Evolutionary conservation across 1,140 invertebrate species (phyloP), one percentile per base, ranked within the genome.

Genomic region (Drosophila burlai): DNA sequence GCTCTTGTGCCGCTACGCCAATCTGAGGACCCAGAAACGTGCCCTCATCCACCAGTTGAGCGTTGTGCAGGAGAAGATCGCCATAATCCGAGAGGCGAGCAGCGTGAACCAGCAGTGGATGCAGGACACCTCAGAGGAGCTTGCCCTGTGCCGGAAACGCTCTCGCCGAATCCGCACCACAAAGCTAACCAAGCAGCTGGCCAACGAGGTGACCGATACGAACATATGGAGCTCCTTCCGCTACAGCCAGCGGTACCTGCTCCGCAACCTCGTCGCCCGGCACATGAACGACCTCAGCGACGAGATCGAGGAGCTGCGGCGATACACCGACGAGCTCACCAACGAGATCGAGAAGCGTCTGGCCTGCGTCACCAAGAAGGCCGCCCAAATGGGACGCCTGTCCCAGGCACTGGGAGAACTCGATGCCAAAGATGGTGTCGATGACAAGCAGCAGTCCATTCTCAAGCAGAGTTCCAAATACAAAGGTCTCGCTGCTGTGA

Each of bases 171-270:
- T 84, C 4, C 6, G 34, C 5, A 26, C 49, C 2, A 46, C 4
- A 0, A 84, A 81, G 31, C 26, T 85, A 0, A 60, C 57, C 40
- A 84, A 81, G 13, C 8, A 29, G 10, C 69, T 74, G 49, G 64
- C 64, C 13, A 18, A 29, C 0, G 21, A 15, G 10, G 60, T 85
- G 7, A 68, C 71, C 9, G 50, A 31, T 4, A 65, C 63, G 1
- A 50, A 77, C 15, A 43, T 40, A 0, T 26, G 24, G 15, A 62
- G 59, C 15, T 58, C 55, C 0, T 21, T 43, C 11, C 50, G 36
- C 2, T 68, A 58, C 3, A 45, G 31, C 3, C 16, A 18, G 2
- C 50, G 47, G 0, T 77, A 46, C 6, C 11, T 57, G 21, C 43
- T 84, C 0, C 40, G 45, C 0, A 43, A 11, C 5, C 24, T 42